A percentile compares a stretch with the other conserved stretches of the same genome.
phyloP scores from a whole-genome alignment of 2,888 invertebrate species.

The Apamea crenata region DNA sequence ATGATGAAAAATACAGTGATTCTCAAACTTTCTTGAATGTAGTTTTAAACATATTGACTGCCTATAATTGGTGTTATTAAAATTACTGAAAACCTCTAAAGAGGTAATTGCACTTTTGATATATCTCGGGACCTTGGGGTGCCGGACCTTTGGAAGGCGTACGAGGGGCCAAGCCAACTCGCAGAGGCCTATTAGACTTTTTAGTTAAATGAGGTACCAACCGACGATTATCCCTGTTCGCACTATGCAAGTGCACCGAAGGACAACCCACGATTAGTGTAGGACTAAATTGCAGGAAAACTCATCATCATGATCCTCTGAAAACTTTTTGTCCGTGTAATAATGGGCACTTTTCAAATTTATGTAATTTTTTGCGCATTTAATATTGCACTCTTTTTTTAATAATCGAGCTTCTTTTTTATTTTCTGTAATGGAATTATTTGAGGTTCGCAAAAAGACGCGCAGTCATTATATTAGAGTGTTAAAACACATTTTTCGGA shows the following conservation, averaged over 20 bases:
- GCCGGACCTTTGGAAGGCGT: no score
- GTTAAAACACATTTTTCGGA: no score
- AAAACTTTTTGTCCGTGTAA: not conserved
- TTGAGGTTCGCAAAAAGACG: not conserved
- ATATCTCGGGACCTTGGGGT: no score
- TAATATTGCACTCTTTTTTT: no score
- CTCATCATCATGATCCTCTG: not conserved
- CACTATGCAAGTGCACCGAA: no score
- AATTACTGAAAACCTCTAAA: not conserved
- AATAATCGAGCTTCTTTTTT: not conserved
- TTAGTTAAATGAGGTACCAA: no score
- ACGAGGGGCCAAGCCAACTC: no score
- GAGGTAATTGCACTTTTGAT: not conserved
- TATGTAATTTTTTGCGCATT: not conserved
- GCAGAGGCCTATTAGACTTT: no score
- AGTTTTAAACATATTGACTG: not conserved
- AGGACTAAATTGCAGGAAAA: no score
- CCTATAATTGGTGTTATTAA: not conserved
- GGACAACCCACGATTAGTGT: no score
- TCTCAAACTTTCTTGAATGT: not conserved
- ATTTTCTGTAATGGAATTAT: not conserved
- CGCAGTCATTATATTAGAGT: not conserved
- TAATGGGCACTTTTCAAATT: not conserved
- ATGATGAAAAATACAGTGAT: slow-evolving; percentile 26
- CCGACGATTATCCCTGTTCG: no score